A percentile compares a stretch with the other conserved stretches of the same genome.
Conservation (phyloP, 2,797 vertebrate genomes). For the Propithecus deckenii region DNA sequence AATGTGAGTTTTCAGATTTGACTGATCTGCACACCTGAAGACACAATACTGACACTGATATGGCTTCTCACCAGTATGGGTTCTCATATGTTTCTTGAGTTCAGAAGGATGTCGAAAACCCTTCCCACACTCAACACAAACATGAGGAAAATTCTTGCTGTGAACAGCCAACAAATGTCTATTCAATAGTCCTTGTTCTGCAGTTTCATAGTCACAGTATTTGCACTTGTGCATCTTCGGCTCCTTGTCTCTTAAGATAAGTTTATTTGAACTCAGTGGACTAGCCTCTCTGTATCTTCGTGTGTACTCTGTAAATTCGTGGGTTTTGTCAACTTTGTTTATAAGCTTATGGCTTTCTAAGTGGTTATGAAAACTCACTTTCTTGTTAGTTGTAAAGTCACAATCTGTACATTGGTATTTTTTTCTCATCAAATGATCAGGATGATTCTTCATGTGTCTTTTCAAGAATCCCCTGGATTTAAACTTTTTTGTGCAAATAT, state of each 20-base stretch:
- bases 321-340: constrained; percentile 94
- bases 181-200: constrained; percentile 92
- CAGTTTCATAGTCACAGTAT: constrained; percentile 93
- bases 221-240: constrained; percentile 93
- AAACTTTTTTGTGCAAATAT: constrained; percentile 95
- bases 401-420: constrained; percentile 95
- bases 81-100: constrained; percentile 95
- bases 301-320: constrained; percentile 96
- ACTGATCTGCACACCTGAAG: constrained; percentile 93
- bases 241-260: constrained; percentile 97
- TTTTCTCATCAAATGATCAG: constrained; percentile 93
- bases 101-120: constrained; percentile 94
- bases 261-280: constrained; percentile 96
- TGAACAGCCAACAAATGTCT: constrained; percentile 92
- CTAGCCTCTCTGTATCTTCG: constrained; percentile 97
- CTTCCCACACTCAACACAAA: constrained; percentile 93
- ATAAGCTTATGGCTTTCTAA: constrained; percentile 99
- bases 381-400: constrained; percentile 95
- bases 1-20: constrained; percentile 94
- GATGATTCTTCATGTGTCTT: constrained; percentile 95
- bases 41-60: constrained; percentile 95
- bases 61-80: constrained; percentile 98
- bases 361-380: constrained; percentile 95
- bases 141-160: constrained; percentile 93
- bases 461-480: constrained; percentile 93